Evolutionary conservation across 1,140 invertebrate genomes (phyloP), one percentile per base, ranked within the genome.

Genomic region (Cecropterus lyciades): DNA sequence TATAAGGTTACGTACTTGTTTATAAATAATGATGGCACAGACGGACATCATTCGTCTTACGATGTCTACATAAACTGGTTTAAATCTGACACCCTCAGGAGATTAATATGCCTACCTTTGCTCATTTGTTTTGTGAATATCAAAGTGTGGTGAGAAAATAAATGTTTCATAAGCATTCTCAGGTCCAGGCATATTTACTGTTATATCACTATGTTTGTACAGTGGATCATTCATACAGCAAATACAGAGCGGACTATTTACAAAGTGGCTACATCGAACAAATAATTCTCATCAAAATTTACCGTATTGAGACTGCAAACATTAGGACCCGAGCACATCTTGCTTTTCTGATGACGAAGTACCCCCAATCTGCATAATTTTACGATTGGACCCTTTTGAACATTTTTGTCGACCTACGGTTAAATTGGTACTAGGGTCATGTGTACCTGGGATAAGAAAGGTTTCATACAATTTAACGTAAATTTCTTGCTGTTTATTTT

Each of bases 311-410:
- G 11, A 60, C 57, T 45, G 24, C 30, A 60, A 60, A 49, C 16
- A 60, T 56, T 42, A 42, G 6, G 43, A 11, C 27, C 57, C 57
- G 27, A 14, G 15, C 45, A 46, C 42, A 60, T 60, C 45, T 49
- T 49, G 57, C 45, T 48, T 51, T 60, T 60, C 57, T 60, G 57
- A 60, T 60, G 57, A 60, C 57, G 46, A 40, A 60, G 45, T 60
- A 15, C 24, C 43, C 33, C 15, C 45, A 60, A 60, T 59, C 56
- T 60, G 57, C 57, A 60, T 59, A 59, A 59, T 59, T 59, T 59
- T 59, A 46, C 27, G 56, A 59, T 46, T 59, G 43, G 56, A 33
- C 56, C 56, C 24, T 30, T 46, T 45, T 49, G 27, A 37, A 37
- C 45, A 60, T 60, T 60, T 60, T 60, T 60, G 56, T 48, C 43